These are phyloP conservation scores for Dendrocincla fuliginosa DNA, from an alignment of 2,797 vertebrate genomes.

Conservation along the genomic window DNA sequence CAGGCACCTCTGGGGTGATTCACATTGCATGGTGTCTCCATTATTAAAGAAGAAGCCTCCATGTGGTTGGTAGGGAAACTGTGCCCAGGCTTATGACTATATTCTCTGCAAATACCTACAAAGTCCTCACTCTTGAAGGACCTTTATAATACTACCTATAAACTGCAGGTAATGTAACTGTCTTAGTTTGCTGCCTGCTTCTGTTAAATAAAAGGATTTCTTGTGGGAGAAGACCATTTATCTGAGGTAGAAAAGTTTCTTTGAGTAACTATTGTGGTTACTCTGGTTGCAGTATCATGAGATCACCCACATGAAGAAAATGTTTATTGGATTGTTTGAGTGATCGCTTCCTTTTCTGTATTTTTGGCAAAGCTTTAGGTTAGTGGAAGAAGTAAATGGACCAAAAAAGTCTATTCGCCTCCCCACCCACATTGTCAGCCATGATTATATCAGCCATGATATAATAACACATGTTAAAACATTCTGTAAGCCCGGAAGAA, in stretches of 20 bases:
- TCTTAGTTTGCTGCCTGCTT: neutral
- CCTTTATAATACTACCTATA: neutral
- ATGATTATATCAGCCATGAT: constrained; percentile 34
- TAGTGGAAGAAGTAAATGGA: constrained; percentile 48
- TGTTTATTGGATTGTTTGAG: constrained; percentile 63
- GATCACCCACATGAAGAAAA: constrained; percentile 61
- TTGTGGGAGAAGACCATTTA: constrained; percentile 17
- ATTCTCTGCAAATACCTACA: neutral
- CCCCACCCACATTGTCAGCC: constrained; percentile 51
- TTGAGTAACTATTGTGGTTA: constrained; percentile 9
- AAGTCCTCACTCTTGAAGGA: neutral
- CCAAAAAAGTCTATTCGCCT: constrained; percentile 37
- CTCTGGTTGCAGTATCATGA: constrained; percentile 35
- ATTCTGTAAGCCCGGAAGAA: constrained; percentile 44
- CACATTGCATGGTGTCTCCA: rapidly evolving
- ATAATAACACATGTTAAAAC: constrained; percentile 37
- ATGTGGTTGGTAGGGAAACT: neutral
- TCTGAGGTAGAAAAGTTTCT: constrained; percentile 2
- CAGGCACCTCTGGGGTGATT: neutral
- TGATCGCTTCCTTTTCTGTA: constrained; percentile 56
- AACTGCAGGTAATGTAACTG: neutral
- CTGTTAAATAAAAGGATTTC: constrained; percentile 4
- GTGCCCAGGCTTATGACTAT: neutral
- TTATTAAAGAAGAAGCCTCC: neutral
- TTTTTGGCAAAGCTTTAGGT: constrained; percentile 48